Evolutionary conservation across 2,888 invertebrate species (phyloP), one percentile per base, ranked within the genome.

Genomic region (Lissonota sp.): DNA sequence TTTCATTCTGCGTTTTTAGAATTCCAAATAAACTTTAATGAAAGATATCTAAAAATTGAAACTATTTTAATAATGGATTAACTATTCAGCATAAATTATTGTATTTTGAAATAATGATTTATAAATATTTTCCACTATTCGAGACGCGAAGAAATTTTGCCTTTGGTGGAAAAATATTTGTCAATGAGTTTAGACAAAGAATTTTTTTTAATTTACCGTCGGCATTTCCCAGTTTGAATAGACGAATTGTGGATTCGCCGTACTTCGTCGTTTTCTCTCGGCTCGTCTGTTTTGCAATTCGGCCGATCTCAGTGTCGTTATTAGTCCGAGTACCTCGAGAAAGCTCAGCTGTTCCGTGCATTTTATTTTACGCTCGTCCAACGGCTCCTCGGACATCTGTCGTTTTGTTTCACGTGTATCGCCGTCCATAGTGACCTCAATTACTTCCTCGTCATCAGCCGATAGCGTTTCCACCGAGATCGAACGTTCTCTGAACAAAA

Each of bases 211-310:
- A 14, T 60, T 85, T 86, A 90, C 90, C 83, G 89, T 88, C 49
- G 90, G 89, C 72, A 88, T 78, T 79, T 91, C 90, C 84, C 87
- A 86, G 73, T 90, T 93, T 39, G 93, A 93, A 88, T 94, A 94
- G 16, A 94, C 90, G 86, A 94, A 94, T 82, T 94, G 94, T 0
- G 94, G 94, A 88, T 94, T 94, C 1, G 94, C 94, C 6, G 94
- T 94, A 79, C 94, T 94, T 51, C 94, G 90, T 42, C 94, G 90
- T 85, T 94, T 94, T 49, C 94, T 90, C 86, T 94, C 94, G 7
- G 93, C 93, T 69, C 94, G 90, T 82, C 92, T 93, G 80, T 93
- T 94, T 85, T 94, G 94, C 87, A 94, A 91, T 86, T 94, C 94
- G 51, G 92, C 91, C 82, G 90, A 93, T 12, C 92, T 91, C 49